Evolutionary conservation across 2,888 invertebrate genomes (phyloP), one percentile per base, ranked within the genome.

Genomic region (Tenthredo mesomela): DNA sequence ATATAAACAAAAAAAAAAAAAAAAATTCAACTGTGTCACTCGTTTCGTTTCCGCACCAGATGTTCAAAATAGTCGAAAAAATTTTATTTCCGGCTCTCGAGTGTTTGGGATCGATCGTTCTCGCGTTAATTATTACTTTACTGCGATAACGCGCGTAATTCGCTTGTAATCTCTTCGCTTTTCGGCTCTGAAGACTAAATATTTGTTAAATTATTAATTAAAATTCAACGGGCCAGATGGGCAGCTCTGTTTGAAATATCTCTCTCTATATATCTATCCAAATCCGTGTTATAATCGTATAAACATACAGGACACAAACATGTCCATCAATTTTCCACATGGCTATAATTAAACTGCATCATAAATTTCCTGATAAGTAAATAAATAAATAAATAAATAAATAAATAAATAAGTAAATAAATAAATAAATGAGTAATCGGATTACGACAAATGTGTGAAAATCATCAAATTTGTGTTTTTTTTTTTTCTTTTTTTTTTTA

Each of bases 201-300:
- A 73, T 73, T 71, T 71, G 71, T 71, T 40, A 0, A 43, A 40
- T 40, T 40, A 43, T 71, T 71, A n/a, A 43, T 73, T 73, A 43
- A 73, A 73, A 43, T n/a, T 43, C 18, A 71, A 25, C 43, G 25
- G 18, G 7, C 7, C 40, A n/a, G 43, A 25, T 73, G 71, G 71
- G 71, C 18, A 1, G 43, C 6, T 21, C 6, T 21, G 29, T 18
- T 33, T 1, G 5, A 67, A 33, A 33, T 67, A 67, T 33, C 25
- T 67, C 21, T 37, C 37, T 25, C 25, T 67, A 9, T n/a, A n/a
- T 9, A 21, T 58, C 58, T 1, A 21, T 10, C 58, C 58, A n/a
- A 7, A 58, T 61, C 61, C 21, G 9, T 61, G 21, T 10, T 25
- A 10, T 61, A 29, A 61, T 29, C 10, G 21, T 25, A 25, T 61